Conservation (phyloP, 1,140 invertebrate species). For the Thereuonema tuberculata region DNA sequence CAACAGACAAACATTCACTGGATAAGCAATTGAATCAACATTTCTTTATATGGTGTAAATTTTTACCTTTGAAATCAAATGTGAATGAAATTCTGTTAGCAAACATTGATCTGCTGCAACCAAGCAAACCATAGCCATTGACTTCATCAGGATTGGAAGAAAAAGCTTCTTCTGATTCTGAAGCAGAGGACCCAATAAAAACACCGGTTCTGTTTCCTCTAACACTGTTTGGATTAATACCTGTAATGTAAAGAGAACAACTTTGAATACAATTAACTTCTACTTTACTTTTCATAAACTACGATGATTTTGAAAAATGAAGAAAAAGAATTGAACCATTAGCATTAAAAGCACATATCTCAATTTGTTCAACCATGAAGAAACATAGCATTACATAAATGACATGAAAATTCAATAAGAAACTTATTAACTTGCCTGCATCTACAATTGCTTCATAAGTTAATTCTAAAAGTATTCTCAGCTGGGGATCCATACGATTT, state of each 20-base stretch:
- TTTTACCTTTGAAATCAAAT: slow-evolving; percentile 44
- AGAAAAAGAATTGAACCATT: no score
- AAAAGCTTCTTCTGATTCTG: slow-evolving; percentile 17
- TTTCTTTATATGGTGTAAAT: no score
- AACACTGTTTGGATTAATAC: slow-evolving; percentile 27
- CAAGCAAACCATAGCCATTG: slow-evolving; percentile 47
- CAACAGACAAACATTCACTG: not conserved
- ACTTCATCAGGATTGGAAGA: slow-evolving; percentile 24
- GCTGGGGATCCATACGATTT: slow-evolving; percentile 87
- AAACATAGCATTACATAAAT: no score
- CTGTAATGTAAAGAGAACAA: no score
- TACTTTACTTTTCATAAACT: no score
- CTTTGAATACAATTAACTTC: no score
- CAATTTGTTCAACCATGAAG: no score
- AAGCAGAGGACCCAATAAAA: slow-evolving; percentile 35
- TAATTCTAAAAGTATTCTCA: slow-evolving; percentile 78
- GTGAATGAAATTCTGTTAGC: slow-evolving; percentile 49
- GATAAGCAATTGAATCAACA: not conserved
- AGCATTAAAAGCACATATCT: no score
- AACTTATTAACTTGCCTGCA: slow-evolving; percentile 45
- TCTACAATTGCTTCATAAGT: slow-evolving; percentile 90
- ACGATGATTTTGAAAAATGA: no score
- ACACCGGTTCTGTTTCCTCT: slow-evolving; percentile 39
- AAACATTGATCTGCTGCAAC: slow-evolving; percentile 49
- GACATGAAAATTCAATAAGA: no score